Conservation (phyloP, 2,113 vertebrate genomes). For the Cyanoramphus novaezelandiae region DNA sequence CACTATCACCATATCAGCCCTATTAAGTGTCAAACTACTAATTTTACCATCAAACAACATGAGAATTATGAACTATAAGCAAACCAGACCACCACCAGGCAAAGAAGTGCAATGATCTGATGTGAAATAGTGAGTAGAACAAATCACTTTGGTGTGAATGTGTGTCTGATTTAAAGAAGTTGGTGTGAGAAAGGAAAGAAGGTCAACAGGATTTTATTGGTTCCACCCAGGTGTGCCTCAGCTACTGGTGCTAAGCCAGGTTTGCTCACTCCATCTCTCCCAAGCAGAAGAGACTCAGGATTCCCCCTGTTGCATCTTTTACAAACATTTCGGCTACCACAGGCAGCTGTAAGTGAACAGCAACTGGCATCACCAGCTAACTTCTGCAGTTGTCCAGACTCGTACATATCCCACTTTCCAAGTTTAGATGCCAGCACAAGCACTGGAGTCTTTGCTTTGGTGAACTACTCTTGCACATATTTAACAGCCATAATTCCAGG, state of each 20-base stretch:
- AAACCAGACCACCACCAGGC: neutral
- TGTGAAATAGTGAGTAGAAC: neutral
- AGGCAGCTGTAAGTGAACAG: neutral
- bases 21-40: neutral
- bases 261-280: neutral
- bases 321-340: neutral
- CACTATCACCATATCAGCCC: neutral
- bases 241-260: neutral
- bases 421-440: neutral
- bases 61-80: neutral
- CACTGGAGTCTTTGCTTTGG: neutral
- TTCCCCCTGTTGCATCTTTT: neutral
- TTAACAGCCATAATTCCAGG: neutral
- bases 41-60: neutral
- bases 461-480: neutral
- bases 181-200: neutral
- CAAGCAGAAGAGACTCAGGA: neutral
- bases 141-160: neutral
- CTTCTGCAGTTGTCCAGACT: neutral
- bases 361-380: neutral
- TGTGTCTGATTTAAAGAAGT: neutral
- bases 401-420: neutral
- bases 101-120: neutral
- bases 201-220: neutral
- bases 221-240: neutral